Conservation (phyloP, 1,140 invertebrate species). For the Cotesia glomerata region DNA sequence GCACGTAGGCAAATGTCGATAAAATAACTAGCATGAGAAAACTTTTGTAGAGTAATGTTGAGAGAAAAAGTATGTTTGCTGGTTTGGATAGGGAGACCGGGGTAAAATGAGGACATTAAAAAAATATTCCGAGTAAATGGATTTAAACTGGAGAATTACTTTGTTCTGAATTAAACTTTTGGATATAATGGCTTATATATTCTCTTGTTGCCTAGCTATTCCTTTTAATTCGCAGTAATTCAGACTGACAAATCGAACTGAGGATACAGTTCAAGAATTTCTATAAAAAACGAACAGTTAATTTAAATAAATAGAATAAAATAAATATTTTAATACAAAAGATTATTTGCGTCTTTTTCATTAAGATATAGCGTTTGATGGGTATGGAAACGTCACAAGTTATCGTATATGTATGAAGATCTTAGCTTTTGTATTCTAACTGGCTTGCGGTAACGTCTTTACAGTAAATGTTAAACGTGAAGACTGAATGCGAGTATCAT, state of each 20-base stretch:
- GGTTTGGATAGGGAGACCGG: neutral
- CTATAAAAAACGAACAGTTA: no score
- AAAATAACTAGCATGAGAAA: slow-evolving; percentile 21
- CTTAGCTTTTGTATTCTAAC: neutral
- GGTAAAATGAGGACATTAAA: neutral
- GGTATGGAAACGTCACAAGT: neutral
- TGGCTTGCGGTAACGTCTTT: no score
- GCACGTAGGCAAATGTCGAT: slow-evolving; percentile 38
- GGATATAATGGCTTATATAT: neutral
- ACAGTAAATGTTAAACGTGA: neutral
- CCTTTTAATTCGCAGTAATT: slow-evolving; percentile 22
- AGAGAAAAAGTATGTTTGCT: neutral
- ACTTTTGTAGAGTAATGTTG: slow-evolving; percentile 6
- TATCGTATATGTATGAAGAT: neutral
- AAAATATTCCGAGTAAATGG: no score
- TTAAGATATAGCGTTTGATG: slow-evolving; percentile 53
- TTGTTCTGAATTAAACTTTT: no score
- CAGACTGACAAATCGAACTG: no score
- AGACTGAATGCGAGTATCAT: neutral
- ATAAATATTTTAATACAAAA: neutral
- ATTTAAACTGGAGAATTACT: no score
- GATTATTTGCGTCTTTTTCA: slow-evolving; percentile 41
- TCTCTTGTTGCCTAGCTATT: slow-evolving; percentile 31
- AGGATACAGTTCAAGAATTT: neutral
- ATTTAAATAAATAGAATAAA: no score